Evolutionary conservation across 2,113 vertebrate genomes (phyloP).

Genomic region (Emydura subglobosa): DNA sequence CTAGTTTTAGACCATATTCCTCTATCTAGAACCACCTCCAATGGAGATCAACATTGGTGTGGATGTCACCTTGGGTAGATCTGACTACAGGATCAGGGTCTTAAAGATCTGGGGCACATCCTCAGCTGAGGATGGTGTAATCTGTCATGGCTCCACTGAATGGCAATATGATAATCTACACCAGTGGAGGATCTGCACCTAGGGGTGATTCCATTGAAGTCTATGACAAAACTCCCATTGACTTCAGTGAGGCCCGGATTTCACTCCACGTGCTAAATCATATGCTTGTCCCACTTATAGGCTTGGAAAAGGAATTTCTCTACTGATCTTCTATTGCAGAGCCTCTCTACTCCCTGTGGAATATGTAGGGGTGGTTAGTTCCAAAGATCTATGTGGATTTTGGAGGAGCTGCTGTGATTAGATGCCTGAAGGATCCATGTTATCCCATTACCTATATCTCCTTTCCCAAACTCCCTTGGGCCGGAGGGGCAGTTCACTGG

Average conservation of each 20-base stretch:
- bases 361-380: neutral
- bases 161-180: neutral
- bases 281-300: neutral
- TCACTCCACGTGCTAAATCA: neutral
- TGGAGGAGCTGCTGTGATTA: neutral
- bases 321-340: neutral
- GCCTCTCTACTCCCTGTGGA: neutral
- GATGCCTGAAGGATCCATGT: neutral
- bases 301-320: neutral
- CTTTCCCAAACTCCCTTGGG: neutral
- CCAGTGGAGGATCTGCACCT: neutral
- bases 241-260: neutral
- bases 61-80: too few species aligned
- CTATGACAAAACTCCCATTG: neutral
- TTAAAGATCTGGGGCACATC: neutral
- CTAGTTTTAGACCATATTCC: neutral
- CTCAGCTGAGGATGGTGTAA: neutral
- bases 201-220: neutral
- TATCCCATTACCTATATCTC: neutral
- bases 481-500: too few species aligned
- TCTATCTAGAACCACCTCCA: neutral
- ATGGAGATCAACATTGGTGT: neutral
- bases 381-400: neutral
- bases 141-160: neutral
- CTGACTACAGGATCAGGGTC: neutral